Evolutionary conservation across 2,888 invertebrate genomes (phyloP), one percentile per base, ranked within the genome.

Genomic region (Drosophila formosana): DNA sequence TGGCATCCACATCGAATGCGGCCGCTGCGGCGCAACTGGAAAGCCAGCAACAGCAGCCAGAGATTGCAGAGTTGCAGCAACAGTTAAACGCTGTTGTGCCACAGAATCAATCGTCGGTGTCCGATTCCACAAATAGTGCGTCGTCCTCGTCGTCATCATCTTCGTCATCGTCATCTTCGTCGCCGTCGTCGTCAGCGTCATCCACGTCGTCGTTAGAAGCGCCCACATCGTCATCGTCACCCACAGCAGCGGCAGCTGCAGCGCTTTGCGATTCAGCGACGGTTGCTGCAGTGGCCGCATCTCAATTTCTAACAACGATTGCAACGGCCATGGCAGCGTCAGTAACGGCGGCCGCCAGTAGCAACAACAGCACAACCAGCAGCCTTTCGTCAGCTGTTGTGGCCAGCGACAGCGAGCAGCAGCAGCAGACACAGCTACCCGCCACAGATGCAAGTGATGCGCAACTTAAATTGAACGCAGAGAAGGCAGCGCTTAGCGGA

Each of bases 221-320:
- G 13, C 28, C 47, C 84, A 41, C 79, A 28, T 73, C 79, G 26
- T 73, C 80, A 60, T 70, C 81, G 47, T 71, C 88, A 11, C 69
- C 83, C 7, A 50, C 74, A 18, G 43, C 75, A 25, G 56, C 71
- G 26, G 55, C 72, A 34, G 61, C 71, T 13, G 58, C 74, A 26
- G 53, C 82, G 4, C 69, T 88, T 47, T 79, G 88, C 50, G 90
- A 89, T 61, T 82, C 90, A 37, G 88, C 86, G 72, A 82, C 82
- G 13, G 91, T 89, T 23, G 91, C 84, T n/a, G 89, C 82, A 13
- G 89, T 81, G 43, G 90, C 90, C n/a, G 89, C 91, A 92, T 93
- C 91, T 50, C 89, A 91, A 69, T 81, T 90, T 64, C 58, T 90
- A 60, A 82, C 90, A 72, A 84, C 90, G 55, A 89, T 90, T 77